Conservation (phyloP, 2,113 vertebrate genomes). For the Odontophorus gujanensis region DNA sequence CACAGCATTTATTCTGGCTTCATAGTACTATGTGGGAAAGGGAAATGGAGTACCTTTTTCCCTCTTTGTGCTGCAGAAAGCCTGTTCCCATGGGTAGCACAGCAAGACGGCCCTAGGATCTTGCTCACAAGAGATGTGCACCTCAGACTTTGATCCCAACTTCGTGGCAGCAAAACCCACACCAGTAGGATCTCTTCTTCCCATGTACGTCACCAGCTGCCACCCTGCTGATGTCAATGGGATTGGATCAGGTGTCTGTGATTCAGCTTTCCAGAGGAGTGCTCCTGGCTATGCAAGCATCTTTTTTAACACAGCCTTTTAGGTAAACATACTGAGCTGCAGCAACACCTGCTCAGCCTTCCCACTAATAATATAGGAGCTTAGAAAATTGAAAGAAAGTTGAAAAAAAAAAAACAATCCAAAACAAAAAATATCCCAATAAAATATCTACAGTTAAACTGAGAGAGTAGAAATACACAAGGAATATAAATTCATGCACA, state of each 20-base stretch:
- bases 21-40: neutral
- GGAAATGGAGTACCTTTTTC: neutral
- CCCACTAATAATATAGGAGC: neutral
- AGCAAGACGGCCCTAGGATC: neutral
- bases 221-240: neutral
- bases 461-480: neutral
- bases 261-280: neutral
- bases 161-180: neutral
- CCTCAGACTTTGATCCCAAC: neutral
- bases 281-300: neutral
- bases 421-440: neutral
- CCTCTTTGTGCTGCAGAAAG: rapidly evolving
- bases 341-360: neutral
- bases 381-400: neutral
- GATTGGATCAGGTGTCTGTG: neutral
- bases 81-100: rapidly evolving
- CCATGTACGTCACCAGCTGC: neutral
- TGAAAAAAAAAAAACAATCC: neutral
- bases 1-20: neutral
- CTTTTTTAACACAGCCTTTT: neutral
- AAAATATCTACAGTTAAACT: neutral
- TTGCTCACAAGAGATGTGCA: rapidly evolving
- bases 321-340: neutral
- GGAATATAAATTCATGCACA: neutral
- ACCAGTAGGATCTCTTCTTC: neutral